Percentiles rank a stretch among this genome's conserved stretches.
Conservation (phyloP, 2,888 invertebrate species). For the Thysanoteuthis rhombus region DNA sequence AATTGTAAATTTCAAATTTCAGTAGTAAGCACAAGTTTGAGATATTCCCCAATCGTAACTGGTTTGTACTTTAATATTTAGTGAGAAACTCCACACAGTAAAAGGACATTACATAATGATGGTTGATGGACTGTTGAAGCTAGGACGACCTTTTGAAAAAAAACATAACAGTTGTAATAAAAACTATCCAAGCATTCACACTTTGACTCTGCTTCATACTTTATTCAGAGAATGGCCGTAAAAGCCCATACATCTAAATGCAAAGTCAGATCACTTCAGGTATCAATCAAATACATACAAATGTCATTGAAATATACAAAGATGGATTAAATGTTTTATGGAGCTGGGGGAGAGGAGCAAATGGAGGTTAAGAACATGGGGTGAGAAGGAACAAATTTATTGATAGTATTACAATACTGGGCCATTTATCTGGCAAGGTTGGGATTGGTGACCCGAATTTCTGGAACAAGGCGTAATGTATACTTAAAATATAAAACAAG, state of each 20-base stretch:
- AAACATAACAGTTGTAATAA: background rate
- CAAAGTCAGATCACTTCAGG: background rate
- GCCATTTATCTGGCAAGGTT: no score
- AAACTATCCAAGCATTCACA: background rate
- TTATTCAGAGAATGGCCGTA: background rate
- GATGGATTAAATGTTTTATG: no score
- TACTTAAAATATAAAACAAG: no score
- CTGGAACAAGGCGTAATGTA: no score
- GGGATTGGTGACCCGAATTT: no score
- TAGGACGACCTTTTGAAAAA: background rate
- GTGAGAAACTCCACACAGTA: background rate
- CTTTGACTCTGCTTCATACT: background rate
- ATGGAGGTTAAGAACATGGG: background rate
- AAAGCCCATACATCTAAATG: background rate
- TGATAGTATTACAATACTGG: no score
- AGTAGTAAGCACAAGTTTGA: background rate
- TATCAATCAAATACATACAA: background rate
- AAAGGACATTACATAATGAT: background rate
- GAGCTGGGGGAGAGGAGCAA: no score
- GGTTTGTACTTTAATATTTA: background rate
- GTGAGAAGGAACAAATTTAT: background rate
- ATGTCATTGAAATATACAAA: no score
- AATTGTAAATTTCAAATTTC: background rate
- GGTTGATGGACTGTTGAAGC: background rate
- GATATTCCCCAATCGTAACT: background rate